Evolutionary conservation across 2,888 invertebrate species (phyloP), one percentile per base, ranked within the genome.

Genomic region (Drosophila meridiana): DNA sequence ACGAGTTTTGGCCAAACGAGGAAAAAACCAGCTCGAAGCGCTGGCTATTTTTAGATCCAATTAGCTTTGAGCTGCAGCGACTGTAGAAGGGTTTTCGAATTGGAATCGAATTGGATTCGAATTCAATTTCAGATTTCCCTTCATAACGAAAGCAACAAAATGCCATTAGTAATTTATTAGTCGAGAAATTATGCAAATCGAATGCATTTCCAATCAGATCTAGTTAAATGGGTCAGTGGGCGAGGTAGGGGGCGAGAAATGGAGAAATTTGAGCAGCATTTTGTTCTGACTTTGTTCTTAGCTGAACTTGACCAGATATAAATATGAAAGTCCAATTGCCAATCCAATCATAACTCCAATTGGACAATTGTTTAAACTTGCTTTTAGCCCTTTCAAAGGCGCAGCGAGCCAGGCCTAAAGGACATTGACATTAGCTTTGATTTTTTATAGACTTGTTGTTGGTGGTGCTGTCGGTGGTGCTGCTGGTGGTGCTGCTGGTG

Each of bases 31-130:
- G 78, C 78, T 73, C 76, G 70, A 45, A 61, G 62, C 66, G 66
- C 30, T 42, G 81, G 76, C 83, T 87, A 87, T 87, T 88, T 87
- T 86, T 87, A 87, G 88, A 81, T 72, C 86, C 82, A 88, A 87
- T 88, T 87, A 85, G 87, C 67, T 75, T 69, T 69, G 43, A 45
- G 68, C 59, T 64, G 64, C 52, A 36, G 52, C 57, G 64, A 68
- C 76, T 60, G 75, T 45, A 47, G 45, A 45, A 55, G 26, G 34
- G 2, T 38, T 34, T 40, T 48, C 52, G 30, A 26, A n/a, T 28
- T 34, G n/a, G 38, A 26, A 2, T 14, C 28, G 3, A 11, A 56
- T 42, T 56, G 40, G 42, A n/a, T n/a, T 3, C 30, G 11, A 32
- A 11, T 9, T 32, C 30, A 43, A 8, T 32, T 26, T 26, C n/a